Base-by-base conservation (phyloP, 1,140 invertebrate genomes). In the Meteorus sp. region DNA sequence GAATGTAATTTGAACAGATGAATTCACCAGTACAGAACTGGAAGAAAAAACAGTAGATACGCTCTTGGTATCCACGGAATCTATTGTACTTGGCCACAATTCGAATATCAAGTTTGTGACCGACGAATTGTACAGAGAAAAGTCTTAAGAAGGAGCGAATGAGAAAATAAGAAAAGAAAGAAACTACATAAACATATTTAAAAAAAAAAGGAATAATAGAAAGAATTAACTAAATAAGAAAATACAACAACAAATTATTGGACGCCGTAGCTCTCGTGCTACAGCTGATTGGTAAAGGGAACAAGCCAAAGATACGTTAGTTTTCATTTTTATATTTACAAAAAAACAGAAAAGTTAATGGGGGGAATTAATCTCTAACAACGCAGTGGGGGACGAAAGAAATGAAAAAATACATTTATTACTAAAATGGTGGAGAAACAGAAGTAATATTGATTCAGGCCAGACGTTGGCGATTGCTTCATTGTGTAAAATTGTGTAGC, bases 231-330 rank as follows among this genome's bases (percentile, higher is more conserved):
- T 50, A 62, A 61, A 60, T 43, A 27, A 57, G 60, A 48, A 61
- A 59, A 58, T 56, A 66, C 61, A 65, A 59, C 19, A 68, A 57
- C 53, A 66, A 67, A 70, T 71, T 63, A 71, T n/a, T 68, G 65
- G 63, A 73, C 69, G 70, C 65, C 60, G 73, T 71, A 73, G 71
- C 69, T 57, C 35, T 58, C 60, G 35, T 33, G 71, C 71, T 76
- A 71, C 70, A 64, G 74, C 66, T 66, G 74, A 77, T 77, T 79
- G 79, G 77, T 81, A 77, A 80, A 78, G 79, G 78, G 78, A 80
- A 79, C 77, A 81, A 80, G 78, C 79, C 79, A 81, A 81, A 80
- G 79, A 81, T 79, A 78, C 64, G 72, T 81, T 80, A 79, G 77
- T 80, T 79, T 81, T 78, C 78, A 79, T 80, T 79, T 80, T 80